Evolutionary conservation across 2,888 invertebrate genomes (phyloP).

Genomic region (Napeogenes sylphis): DNA sequence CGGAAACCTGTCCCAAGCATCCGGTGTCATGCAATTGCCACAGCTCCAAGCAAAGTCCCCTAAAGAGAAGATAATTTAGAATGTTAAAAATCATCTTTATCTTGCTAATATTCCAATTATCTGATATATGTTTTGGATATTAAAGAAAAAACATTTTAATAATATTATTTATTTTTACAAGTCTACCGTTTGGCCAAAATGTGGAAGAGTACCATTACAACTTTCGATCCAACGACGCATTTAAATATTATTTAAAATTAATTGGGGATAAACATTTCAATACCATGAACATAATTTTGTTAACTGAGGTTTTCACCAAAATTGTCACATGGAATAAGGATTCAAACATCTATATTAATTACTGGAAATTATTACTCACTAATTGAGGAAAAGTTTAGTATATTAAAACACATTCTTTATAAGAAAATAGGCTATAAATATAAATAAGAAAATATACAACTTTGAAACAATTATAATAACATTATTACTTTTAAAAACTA

Average conservation of each 20-base stretch:
- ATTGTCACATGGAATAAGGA: no score
- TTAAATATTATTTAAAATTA: background rate
- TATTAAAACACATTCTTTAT: no score
- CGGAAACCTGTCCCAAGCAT: slow-evolving; percentile 58
- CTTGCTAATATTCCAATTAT: background rate
- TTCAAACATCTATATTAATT: no score
- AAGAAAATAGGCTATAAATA: no score
- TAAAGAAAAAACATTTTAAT: slow-evolving; percentile 22
- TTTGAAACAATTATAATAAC: no score
- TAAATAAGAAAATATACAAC: no score
- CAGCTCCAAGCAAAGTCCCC: slow-evolving; percentile 62
- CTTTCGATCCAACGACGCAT: slow-evolving; percentile 43
- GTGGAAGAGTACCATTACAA: slow-evolving; percentile 66
- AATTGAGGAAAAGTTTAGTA: no score
- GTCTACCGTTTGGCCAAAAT: slow-evolving; percentile 68
- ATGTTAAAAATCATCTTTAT: slow-evolving; percentile 16
- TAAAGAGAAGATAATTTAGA: slow-evolving; percentile 35
- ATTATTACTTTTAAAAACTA: no score
- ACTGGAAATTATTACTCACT: no score
- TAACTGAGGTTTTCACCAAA: no score
- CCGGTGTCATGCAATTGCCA: slow-evolving; percentile 56
- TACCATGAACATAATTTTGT: no score
- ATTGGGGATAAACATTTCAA: background rate
- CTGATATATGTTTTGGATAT: background rate
- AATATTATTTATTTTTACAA: slow-evolving; percentile 66